phyloP scores from a whole-genome alignment of 1,140 invertebrate genomes.

The Zophobas atratus region DNA sequence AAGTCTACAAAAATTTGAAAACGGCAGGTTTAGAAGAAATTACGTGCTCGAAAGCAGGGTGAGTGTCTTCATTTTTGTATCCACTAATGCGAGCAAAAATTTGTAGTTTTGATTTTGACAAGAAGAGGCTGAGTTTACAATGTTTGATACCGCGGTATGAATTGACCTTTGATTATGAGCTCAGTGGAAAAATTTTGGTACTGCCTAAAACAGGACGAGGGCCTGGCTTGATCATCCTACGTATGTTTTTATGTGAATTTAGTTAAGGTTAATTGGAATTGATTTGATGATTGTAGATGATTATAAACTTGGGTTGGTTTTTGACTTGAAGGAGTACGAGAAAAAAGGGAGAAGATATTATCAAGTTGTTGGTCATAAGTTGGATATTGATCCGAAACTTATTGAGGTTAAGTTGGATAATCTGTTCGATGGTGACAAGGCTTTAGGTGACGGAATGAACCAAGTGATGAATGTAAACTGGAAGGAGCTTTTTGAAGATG shows the following conservation, averaged over 20 bases:
- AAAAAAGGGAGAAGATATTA: constrained; percentile 36
- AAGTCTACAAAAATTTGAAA: constrained; percentile 42
- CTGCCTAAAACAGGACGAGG: constrained; percentile 72
- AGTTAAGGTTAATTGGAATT: background rate
- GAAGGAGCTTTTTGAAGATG: constrained; percentile 9
- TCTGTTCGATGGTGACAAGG: constrained; percentile 24
- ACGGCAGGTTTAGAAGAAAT: constrained; percentile 12
- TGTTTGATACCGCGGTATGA: constrained; percentile 62
- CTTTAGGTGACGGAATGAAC: background rate
- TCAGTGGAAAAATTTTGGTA: constrained; percentile 71
- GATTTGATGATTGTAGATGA: background rate
- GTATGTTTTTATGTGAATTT: constrained; percentile 61
- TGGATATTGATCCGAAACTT: background rate
- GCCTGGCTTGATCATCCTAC: constrained; percentile 67
- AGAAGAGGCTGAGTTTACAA: constrained; percentile 60
- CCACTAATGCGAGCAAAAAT: background rate
- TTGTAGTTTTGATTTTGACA: constrained; percentile 64
- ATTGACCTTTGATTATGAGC: constrained; percentile 68
- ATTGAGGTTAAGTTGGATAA: constrained; percentile 13
- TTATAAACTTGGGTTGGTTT: background rate
- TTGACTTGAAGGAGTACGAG: constrained; percentile 42
- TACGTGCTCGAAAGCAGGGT: background rate
- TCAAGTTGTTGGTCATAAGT: background rate
- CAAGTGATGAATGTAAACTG: constrained; percentile 21
- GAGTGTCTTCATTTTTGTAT: background rate